phyloP scores from a whole-genome alignment of 37 sponge, comb jelly and placozoan species.

The Eunapius fragilis region DNA sequence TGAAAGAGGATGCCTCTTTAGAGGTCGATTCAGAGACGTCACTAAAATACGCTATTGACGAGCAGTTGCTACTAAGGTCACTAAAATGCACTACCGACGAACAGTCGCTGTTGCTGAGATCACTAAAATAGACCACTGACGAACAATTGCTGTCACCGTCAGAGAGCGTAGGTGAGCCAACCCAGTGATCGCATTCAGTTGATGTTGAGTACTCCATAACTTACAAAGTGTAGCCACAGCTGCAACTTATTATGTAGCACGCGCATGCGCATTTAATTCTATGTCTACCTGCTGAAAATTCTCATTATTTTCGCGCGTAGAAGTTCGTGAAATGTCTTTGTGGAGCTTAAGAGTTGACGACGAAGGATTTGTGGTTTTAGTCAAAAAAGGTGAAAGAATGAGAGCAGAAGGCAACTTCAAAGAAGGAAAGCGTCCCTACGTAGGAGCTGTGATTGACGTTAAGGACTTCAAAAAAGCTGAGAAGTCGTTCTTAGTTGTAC shows the following conservation, averaged over 20 bases:
- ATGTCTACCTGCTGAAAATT: not conserved
- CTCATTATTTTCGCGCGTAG: not conserved
- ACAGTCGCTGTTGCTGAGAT: not conserved
- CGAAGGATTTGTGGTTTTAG: not conserved
- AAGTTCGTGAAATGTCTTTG: not conserved
- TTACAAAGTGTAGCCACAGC: not conserved
- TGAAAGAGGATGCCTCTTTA: not conserved
- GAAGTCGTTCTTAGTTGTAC: not conserved
- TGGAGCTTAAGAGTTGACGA: not conserved
- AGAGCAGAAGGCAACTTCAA: not conserved
- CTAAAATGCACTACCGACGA: no score
- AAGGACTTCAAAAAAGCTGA: not conserved
- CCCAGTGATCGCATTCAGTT: not conserved
- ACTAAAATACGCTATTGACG: not conserved
- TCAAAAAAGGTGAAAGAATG: not conserved
- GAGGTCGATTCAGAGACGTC: not conserved
- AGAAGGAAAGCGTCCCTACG: not conserved
- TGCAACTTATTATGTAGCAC: not conserved
- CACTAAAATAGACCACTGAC: not conserved
- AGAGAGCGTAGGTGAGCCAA: not conserved
- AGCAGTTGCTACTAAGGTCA: not conserved
- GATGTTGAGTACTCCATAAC: not conserved
- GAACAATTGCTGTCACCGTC: not conserved
- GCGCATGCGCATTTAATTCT: not conserved
- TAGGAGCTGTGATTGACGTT: not conserved